Conservation (phyloP, 2,113 vertebrate genomes). For the Ptyas mucosa region DNA sequence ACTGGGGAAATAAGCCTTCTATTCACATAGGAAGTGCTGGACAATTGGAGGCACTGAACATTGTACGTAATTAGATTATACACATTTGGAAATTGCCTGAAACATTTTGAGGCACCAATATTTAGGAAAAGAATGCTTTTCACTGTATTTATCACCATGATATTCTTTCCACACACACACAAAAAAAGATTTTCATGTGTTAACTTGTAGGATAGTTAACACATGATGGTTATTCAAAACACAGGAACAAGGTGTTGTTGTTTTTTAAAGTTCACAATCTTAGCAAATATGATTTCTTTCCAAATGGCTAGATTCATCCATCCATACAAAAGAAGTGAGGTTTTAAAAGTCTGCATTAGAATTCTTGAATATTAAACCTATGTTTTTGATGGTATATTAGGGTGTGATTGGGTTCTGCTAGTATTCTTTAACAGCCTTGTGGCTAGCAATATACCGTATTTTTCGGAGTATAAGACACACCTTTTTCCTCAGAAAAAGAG, state of each 20-base stretch:
- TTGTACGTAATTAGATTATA: not conserved
- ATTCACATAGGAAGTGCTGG: not conserved
- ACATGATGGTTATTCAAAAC: not conserved
- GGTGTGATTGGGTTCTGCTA: not conserved
- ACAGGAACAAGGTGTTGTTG: not conserved
- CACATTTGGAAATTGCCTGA: not conserved
- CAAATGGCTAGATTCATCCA: not conserved
- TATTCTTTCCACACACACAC: not conserved
- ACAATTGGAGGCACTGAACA: not conserved
- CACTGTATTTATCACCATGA: not conserved
- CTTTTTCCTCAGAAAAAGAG: too few species aligned
- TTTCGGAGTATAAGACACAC: too few species aligned
- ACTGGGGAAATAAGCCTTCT: not conserved
- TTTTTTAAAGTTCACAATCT: not conserved
- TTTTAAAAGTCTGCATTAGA: not conserved
- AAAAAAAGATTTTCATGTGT: not conserved
- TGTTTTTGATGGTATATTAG: not conserved
- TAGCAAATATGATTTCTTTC: too few species aligned
- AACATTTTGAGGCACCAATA: not conserved
- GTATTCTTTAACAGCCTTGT: not conserved
- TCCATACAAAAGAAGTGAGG: not conserved
- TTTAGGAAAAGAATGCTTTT: not conserved
- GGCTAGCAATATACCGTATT: not conserved
- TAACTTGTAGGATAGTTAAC: not conserved
- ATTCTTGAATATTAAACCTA: not conserved